Base-by-base conservation (phyloP, 2,888 invertebrate species). In the Drosophila fulvimacula region DNA sequence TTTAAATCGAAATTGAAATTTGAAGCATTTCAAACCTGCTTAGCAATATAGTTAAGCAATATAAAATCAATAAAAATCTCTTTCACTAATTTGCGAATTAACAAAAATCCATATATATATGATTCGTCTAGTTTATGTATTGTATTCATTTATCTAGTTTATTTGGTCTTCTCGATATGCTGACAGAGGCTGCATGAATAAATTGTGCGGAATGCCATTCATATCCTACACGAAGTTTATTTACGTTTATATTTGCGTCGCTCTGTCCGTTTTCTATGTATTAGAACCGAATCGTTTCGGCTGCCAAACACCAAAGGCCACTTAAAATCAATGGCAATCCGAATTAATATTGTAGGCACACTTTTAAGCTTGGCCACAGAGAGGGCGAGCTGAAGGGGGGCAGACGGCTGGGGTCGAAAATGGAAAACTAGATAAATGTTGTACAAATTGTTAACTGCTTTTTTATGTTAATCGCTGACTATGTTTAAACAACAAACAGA, bases 381-480 rank as follows among this genome's bases (percentile, higher is more conserved):
- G 27, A 7, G 1, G 27, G 6, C 6, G 6, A 42, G 11, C 44
- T 62, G 38, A 51, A 34, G 9, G 13, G 4, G 53, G 39, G 58
- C n/a, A n/a, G n/a, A n/a, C n/a, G n/a, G n/a, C n/a, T n/a, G 64
- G 39, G 38, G 58, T 48, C 48, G 53, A 55, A 81, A 81, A 81
- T 77, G 78, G 69, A 82, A 88, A 83, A 85, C 77, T 88, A 88
- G 85, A 85, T 88, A 85, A 85, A 85, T 85, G 85, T 85, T 85
- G 85, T 85, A 85, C 85, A 85, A 85, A 85, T 85, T 88, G 85
- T 88, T 88, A 87, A 87, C 88, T 79, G 87, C 77, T 82, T 87
- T 88, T 88, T 87, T 84, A 87, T 87, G 86, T 71, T 84, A 87
- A 87, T 87, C 79, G 68, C 64, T 49, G 80, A 62, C 73, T 75